A percentile compares a stretch with the other conserved stretches of the same genome.
Evolutionary conservation across 2,888 invertebrate genomes (phyloP).

Genomic region (Hermaeophaga mercurialis): DNA sequence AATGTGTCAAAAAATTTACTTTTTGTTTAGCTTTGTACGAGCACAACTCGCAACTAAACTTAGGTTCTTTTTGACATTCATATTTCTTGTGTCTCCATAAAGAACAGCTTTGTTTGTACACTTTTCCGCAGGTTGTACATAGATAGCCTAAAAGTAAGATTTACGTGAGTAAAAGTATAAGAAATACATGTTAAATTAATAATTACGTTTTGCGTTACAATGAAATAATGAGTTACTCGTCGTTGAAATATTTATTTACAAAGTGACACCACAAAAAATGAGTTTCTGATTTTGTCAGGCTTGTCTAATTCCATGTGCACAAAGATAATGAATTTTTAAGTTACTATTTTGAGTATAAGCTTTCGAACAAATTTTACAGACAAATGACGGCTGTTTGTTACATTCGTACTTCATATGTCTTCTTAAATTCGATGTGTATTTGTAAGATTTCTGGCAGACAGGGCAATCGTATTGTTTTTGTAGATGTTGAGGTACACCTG

Average conservation of each 20-base stretch:
- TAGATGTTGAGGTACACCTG: background rate
- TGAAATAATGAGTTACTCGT: too few relatives aligned
- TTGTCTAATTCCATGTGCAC: slow-evolving; percentile 7
- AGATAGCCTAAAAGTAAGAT: slow-evolving; percentile 14
- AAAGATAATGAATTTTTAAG: slow-evolving; percentile 22
- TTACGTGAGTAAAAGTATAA: background rate
- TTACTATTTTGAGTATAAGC: slow-evolving; percentile 19
- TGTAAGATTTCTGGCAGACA: slow-evolving; percentile 39
- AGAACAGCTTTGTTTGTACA: slow-evolving; percentile 40
- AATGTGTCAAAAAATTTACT: slow-evolving; percentile 37
- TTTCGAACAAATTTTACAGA: slow-evolving; percentile 29
- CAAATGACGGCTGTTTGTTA: slow-evolving; percentile 38
- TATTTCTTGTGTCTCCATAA: slow-evolving; percentile 45
- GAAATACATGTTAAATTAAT: background rate
- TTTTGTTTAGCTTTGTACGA: slow-evolving; percentile 44
- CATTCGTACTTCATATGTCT: slow-evolving; percentile 42
- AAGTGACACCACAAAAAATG: too few relatives aligned
- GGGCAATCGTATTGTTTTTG: slow-evolving; percentile 17
- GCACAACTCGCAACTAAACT: slow-evolving; percentile 39
- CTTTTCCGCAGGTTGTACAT: slow-evolving; percentile 36
- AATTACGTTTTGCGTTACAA: too few relatives aligned
- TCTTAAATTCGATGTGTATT: slow-evolving; percentile 37
- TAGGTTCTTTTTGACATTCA: slow-evolving; percentile 47
- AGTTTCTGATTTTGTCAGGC: background rate
- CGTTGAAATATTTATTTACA: too few relatives aligned